A percentile compares a stretch with the other conserved stretches of the same genome.
These are phyloP conservation scores for Oscarella lobularis DNA, from an alignment of 37 sponge, comb jelly and placozoan species.

Conservation along the genomic window DNA sequence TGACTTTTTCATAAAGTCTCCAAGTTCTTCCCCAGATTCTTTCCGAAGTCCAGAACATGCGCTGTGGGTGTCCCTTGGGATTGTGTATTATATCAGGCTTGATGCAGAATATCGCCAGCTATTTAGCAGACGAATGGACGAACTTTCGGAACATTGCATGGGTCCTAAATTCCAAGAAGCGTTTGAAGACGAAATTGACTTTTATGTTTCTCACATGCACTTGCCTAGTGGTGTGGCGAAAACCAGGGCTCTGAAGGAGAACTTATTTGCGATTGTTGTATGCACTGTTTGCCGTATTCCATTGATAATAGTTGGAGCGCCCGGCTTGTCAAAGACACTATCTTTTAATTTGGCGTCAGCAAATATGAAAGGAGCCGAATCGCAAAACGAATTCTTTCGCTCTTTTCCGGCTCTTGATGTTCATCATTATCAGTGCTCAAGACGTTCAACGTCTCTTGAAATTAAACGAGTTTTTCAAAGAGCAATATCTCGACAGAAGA, in stretches of 20 bases:
- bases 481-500: slow-evolving; percentile 58
- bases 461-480: slow-evolving; percentile 72
- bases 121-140: slow-evolving; percentile 18
- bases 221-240: slow-evolving; percentile 73
- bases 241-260: slow-evolving; percentile 79
- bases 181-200: slow-evolving; percentile 20
- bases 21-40: neutral
- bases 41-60: too few relatives aligned
- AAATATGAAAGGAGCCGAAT: slow-evolving; percentile 74
- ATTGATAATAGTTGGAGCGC: slow-evolving; percentile 79
- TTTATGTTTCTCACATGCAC: slow-evolving; percentile 31
- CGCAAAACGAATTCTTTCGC: slow-evolving; percentile 38
- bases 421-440: slow-evolving; percentile 85
- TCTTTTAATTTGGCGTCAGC: slow-evolving; percentile 72
- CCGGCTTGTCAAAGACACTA: slow-evolving; percentile 82
- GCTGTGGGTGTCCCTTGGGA: slow-evolving; percentile 40
- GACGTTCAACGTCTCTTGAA: slow-evolving; percentile 68
- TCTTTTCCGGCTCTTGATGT: slow-evolving; percentile 67
- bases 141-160: neutral
- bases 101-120: slow-evolving; percentile 31
- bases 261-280: slow-evolving; percentile 68
- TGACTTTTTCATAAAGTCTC: slow-evolving; percentile 43
- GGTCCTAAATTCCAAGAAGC: neutral
- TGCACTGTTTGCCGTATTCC: slow-evolving; percentile 72
- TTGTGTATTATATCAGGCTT: slow-evolving; percentile 80